These are phyloP conservation scores for Metalampra italica DNA, from an alignment of 2,888 invertebrate species.

Conservation along the genomic window DNA sequence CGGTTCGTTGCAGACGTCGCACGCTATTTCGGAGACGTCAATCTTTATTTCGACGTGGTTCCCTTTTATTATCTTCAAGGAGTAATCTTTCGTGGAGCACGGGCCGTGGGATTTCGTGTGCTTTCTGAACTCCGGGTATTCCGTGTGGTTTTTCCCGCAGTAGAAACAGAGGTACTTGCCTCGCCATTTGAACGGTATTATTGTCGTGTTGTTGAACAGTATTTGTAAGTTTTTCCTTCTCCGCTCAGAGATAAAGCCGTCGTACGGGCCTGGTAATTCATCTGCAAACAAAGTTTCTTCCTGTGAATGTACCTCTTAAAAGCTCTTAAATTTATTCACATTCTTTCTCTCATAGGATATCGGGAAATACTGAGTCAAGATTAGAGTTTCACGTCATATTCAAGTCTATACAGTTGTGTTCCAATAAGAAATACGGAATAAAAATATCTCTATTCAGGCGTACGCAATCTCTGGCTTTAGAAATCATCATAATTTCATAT, in stretches of 20 bases:
- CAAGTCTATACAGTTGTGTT: too few relatives aligned
- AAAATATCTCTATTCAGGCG: too few relatives aligned
- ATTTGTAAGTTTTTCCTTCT: conserved; percentile 61
- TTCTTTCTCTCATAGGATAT: too few relatives aligned
- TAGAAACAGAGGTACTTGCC: conserved; percentile 59
- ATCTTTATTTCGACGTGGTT: conserved; percentile 53
- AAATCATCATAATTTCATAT: too few relatives aligned
- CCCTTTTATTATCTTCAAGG: conserved; percentile 48
- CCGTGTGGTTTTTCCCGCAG: conserved; percentile 46
- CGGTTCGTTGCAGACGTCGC: conserved; percentile 51
- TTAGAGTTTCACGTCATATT: too few relatives aligned
- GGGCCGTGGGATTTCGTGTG: conserved; percentile 55
- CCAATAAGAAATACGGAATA: too few relatives aligned
- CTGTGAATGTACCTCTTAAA: conserved; percentile 36
- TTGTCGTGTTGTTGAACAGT: conserved; percentile 61
- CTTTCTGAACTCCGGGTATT: conserved; percentile 51
- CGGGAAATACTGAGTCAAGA: too few relatives aligned
- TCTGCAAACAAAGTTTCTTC: conserved; percentile 65
- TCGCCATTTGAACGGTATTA: conserved; percentile 69
- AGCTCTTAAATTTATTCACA: conserved; percentile 3
- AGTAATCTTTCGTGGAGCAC: conserved; percentile 44
- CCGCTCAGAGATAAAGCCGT: conserved; percentile 45
- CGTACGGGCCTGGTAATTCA: conserved; percentile 46
- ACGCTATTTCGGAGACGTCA: conserved; percentile 56
- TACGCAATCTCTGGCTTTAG: too few relatives aligned